Evolutionary conservation across 2,888 invertebrate species (phyloP).

Genomic region (Eledona agricola): DNA sequence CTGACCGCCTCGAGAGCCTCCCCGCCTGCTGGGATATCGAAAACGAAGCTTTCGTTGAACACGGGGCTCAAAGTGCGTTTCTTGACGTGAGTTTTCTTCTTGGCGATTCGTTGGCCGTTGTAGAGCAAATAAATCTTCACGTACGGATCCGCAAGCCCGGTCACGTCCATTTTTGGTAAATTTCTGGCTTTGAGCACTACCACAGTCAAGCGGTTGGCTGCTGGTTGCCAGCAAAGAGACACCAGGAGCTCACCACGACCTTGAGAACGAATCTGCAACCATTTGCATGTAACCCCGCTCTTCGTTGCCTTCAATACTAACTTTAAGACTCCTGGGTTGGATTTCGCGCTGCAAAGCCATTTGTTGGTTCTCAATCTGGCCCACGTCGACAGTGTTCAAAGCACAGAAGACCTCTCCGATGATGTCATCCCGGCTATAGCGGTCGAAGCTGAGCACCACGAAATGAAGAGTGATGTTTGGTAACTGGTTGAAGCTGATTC

Average conservation of each 20-base stretch:
- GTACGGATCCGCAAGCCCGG: constrained; percentile 95
- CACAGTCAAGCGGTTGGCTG: constrained; percentile 93
- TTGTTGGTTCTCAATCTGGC: constrained; percentile 79
- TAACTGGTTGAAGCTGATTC: constrained; percentile 86
- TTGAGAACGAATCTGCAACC: constrained; percentile 83
- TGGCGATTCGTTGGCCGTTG: constrained; percentile 97
- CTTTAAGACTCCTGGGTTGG: constrained; percentile 92
- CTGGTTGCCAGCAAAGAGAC: constrained; percentile 98
- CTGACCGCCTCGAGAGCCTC: constrained; percentile 84
- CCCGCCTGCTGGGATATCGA: constrained; percentile 85
- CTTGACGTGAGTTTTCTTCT: constrained; percentile 99
- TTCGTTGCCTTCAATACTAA: constrained; percentile 58
- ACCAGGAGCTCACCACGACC: constrained; percentile 95
- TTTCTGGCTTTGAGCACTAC: constrained; percentile 97
- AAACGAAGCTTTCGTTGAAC: constrained; percentile 98
- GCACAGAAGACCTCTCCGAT: constrained; percentile 96
- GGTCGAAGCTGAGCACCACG: constrained; percentile 93
- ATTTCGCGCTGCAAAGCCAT: constrained; percentile 88
- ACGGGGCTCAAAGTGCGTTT: constrained; percentile 97
- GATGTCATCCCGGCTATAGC: constrained; percentile 97
- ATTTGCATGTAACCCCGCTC: constrained; percentile 2
- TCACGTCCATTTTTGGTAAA: constrained; percentile 97
- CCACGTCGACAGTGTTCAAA: constrained; percentile 73
- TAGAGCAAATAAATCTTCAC: constrained; percentile 97
- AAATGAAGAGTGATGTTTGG: constrained; percentile 92